phyloP scores from a whole-genome alignment of 2,113 vertebrate species.

The Apodemus sylvaticus region DNA sequence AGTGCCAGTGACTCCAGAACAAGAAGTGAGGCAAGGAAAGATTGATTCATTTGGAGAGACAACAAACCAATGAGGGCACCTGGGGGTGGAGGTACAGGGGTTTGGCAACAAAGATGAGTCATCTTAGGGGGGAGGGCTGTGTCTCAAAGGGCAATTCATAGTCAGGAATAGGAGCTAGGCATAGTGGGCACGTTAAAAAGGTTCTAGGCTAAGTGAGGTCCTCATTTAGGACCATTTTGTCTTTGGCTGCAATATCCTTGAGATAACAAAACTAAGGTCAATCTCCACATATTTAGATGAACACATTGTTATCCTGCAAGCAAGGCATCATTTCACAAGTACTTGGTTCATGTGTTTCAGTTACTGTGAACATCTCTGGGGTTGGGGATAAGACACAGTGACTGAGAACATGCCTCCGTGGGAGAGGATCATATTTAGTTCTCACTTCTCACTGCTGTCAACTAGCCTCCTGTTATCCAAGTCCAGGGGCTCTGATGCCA shows the following conservation, averaged over 20 bases:
- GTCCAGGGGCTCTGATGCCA: neutral
- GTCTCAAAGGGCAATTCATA: neutral
- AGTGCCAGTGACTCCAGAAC: neutral
- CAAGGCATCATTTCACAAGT: neutral
- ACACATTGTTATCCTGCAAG: neutral
- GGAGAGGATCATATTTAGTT: neutral
- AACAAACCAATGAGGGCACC: neutral
- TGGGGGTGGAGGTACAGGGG: too few species aligned
- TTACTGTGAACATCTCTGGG: neutral
- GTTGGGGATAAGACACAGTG: neutral
- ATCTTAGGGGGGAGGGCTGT: neutral
- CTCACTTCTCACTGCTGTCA: neutral
- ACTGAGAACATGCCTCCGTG: neutral
- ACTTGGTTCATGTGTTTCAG: neutral
- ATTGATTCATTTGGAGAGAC: neutral
- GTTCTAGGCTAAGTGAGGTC: neutral
- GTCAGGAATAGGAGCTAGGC: neutral
- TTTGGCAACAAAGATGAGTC: neutral
- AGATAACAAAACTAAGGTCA: neutral
- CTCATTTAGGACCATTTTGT: neutral
- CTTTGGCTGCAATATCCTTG: neutral
- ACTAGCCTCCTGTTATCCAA: neutral
- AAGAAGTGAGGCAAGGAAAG: neutral
- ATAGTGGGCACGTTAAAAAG: neutral
- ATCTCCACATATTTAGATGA: neutral